Evolutionary conservation across 2,888 invertebrate genomes (phyloP), one percentile per base, ranked within the genome.

Genomic region (Hedychridium roseum): DNA sequence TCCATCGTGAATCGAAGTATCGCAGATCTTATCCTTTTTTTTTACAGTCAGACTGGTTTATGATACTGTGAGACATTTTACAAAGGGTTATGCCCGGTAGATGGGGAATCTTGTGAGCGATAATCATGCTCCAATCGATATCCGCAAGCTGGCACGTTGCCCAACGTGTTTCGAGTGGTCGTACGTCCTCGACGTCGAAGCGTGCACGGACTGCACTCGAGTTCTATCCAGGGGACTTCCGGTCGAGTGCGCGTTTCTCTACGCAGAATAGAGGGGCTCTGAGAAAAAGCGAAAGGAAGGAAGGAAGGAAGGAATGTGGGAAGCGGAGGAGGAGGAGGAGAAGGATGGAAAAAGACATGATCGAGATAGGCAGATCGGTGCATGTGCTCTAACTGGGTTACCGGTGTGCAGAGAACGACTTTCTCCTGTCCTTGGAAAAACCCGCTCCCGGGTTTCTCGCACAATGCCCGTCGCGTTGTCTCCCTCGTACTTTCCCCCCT

Each of bases 391-490:
- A 69, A 69, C 59, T 68, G 51, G 67, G 67, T 68, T 69, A 69
- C 49, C 40, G 36, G n/a, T 36, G 50, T 18, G 46, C 50, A 48
- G 39, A 39, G 43, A 45, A 39, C 54, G 43, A 52, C 60, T 66
- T 66, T 65, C 63, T 64, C 57, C 49, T 61, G 64, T 58, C 65
- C 66, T 68, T 65, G 60, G 57, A 57, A 55, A 60, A 56, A 48
- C 30, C 45, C 23, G 39, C 31, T 5, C 40, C 17, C 20, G 11
- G 30, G 37, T 23, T 16, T 37, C 40, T 39, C 36, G 46, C 40
- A 30, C 40, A 42, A 39, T 39, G 39, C 37, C 43, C 42, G 26
- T 39, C 28, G 35, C 30, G 38, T 42, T 27, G 16, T 41, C 41
- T 14, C 28, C 31, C 28, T 32, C 43, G 27, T 28, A 34, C 34